A percentile compares a stretch with the other conserved stretches of the same genome.
Conservation (phyloP, 2,113 vertebrate genomes). For the Sakesphorus luctuosus region DNA sequence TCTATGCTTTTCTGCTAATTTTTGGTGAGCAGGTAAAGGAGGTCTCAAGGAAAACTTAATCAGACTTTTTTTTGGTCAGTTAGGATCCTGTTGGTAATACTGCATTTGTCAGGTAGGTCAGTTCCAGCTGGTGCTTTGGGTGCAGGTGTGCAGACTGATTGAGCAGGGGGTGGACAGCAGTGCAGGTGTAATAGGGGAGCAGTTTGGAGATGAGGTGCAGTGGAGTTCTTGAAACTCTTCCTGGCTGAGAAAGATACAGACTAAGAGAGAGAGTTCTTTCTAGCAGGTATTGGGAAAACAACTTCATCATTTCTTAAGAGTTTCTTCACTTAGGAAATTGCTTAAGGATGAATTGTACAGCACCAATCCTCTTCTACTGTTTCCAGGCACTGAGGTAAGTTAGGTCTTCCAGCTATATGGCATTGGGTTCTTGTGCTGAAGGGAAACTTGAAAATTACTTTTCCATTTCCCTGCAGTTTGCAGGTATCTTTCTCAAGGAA, state of each 20-base stretch:
- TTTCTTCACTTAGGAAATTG: neutral
- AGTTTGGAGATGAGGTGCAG: neutral
- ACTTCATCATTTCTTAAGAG: rapidly evolving
- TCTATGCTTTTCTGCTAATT: neutral
- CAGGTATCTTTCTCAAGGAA: neutral
- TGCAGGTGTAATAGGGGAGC: neutral
- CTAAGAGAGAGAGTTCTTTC: neutral
- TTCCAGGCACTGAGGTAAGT: neutral
- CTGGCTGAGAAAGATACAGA: neutral
- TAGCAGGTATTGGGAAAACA: neutral
- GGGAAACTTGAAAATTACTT: neutral
- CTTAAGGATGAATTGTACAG: neutral
- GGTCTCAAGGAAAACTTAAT: neutral
- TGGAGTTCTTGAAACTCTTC: neutral
- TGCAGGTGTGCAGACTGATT: neutral
- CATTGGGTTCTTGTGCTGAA: neutral
- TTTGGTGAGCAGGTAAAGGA: neutral
- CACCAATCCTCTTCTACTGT: neutral
- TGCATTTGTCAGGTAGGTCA: neutral
- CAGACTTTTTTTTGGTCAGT: neutral
- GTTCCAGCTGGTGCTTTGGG: neutral
- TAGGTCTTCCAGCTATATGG: neutral
- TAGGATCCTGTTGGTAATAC: neutral
- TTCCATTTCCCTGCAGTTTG: neutral
- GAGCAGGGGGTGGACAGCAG: neutral